Evolutionary conservation across 2,888 invertebrate species (phyloP).

Genomic region (Rutpela maculata): DNA sequence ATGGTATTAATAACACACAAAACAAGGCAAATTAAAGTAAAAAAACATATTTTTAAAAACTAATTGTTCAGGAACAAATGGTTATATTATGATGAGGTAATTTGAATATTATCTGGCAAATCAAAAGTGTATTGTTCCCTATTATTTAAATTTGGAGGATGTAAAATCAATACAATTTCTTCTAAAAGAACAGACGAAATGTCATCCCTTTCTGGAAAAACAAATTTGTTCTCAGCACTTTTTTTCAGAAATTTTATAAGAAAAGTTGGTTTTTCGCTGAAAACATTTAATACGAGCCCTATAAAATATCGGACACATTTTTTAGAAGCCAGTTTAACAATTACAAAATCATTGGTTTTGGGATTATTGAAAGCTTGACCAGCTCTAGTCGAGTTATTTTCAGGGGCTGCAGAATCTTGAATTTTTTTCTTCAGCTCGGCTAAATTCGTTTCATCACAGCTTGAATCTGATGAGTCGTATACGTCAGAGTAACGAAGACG

Average conservation of each 20-base stretch:
- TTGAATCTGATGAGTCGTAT: neutral
- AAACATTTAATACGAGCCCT: conserved; percentile 4
- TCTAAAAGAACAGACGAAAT: conserved; percentile 1
- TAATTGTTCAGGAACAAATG: neutral
- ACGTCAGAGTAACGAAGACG: neutral
- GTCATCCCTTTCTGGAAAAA: neutral
- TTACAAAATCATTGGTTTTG: neutral
- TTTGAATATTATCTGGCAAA: neutral
- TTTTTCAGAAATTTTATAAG: neutral
- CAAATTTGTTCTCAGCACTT: neutral
- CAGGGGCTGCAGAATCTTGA: neutral
- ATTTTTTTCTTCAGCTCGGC: too few species aligned
- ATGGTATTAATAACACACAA: neutral
- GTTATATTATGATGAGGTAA: neutral
- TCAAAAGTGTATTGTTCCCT: neutral
- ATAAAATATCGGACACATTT: neutral
- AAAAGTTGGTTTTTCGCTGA: neutral
- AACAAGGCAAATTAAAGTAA: neutral
- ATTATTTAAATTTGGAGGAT: conserved; percentile 4
- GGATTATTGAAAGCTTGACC: neutral
- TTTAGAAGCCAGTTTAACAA: neutral
- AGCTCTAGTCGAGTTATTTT: neutral
- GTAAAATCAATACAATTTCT: neutral
- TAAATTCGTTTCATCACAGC: too few species aligned
- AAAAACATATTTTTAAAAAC: neutral